Evolutionary conservation across 2,113 vertebrate species (phyloP).

Genomic region (Erinaceus europaeus): DNA sequence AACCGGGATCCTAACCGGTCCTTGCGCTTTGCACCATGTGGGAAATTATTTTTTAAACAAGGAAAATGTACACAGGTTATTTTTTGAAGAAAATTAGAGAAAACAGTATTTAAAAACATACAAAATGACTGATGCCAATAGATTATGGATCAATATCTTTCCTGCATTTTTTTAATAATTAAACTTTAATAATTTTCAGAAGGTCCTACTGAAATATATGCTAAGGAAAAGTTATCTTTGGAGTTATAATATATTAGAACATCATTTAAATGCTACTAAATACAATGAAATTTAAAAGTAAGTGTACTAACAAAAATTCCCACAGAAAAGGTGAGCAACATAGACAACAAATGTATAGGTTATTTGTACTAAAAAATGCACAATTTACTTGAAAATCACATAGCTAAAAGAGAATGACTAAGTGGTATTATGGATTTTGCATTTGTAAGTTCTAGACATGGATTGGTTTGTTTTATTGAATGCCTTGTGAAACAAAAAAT

Average conservation of each 20-base stretch:
- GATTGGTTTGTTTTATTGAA: constrained; percentile 69
- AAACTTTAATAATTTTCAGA: not conserved
- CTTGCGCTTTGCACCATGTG: no score
- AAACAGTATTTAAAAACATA: not conserved
- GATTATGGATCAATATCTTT: not conserved
- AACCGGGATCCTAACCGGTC: no score
- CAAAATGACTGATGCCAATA: not conserved
- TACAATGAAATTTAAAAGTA: not conserved
- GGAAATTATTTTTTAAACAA: constrained; percentile 12
- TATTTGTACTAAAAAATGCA: not conserved
- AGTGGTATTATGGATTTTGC: constrained; percentile 54
- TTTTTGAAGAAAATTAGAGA: not conserved
- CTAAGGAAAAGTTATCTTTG: constrained; percentile 15
- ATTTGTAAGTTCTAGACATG: constrained; percentile 54
- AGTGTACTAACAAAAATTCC: not conserved
- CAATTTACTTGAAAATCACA: constrained; percentile 36
- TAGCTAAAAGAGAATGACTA: constrained; percentile 5
- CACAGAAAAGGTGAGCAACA: not conserved
- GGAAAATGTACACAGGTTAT: not conserved
- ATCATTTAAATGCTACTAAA: not conserved
- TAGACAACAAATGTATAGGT: not conserved
- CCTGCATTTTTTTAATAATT: not conserved
- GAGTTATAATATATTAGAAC: not conserved
- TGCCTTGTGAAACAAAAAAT: constrained; percentile 50
- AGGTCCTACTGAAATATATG: not conserved